Evolutionary conservation across 2,113 vertebrate species (phyloP).

Genomic region (Vimba vimba): DNA sequence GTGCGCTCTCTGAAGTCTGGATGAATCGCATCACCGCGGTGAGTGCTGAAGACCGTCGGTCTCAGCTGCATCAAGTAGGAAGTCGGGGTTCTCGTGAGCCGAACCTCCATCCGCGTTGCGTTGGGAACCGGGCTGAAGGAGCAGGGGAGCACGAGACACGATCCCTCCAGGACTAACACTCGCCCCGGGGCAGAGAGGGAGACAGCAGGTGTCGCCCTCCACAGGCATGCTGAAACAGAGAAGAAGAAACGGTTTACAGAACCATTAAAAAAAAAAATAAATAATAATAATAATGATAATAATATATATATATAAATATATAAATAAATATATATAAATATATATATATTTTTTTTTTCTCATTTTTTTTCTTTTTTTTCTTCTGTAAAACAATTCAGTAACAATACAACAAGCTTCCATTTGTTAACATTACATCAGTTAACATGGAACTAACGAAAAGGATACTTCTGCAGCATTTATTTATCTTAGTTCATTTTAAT

Average conservation of each 20-base stretch:
- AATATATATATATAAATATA: too few relatives aligned
- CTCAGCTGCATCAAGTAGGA: slow-evolving; percentile 43
- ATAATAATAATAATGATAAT: too few relatives aligned
- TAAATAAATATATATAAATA: too few relatives aligned
- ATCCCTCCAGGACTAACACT: slow-evolving; percentile 70
- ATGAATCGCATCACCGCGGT: slow-evolving; percentile 34
- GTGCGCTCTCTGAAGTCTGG: slow-evolving; percentile 32
- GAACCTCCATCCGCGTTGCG: slow-evolving; percentile 59
- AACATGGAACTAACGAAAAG: too few relatives aligned
- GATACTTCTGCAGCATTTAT: too few relatives aligned
- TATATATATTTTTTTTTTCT: too few relatives aligned
- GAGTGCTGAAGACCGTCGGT: slow-evolving; percentile 68
- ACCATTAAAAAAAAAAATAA: too few relatives aligned
- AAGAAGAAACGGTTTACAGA: too few relatives aligned
- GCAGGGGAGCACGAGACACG: slow-evolving; percentile 79
- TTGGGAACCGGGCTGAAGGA: slow-evolving; percentile 64
- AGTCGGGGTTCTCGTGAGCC: slow-evolving; percentile 54
- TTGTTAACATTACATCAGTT: too few relatives aligned
- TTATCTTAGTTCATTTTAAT: too few relatives aligned
- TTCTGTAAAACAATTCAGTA: neutral
- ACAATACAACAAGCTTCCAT: neutral
- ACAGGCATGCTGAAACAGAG: slow-evolving; percentile 56
- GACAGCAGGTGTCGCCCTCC: slow-evolving; percentile 43
- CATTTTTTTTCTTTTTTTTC: too few relatives aligned
- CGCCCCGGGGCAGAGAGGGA: slow-evolving; percentile 63